Evolutionary conservation across 2,888 invertebrate genomes (phyloP), one percentile per base, ranked within the genome.

Genomic region (Protonemura montana): DNA sequence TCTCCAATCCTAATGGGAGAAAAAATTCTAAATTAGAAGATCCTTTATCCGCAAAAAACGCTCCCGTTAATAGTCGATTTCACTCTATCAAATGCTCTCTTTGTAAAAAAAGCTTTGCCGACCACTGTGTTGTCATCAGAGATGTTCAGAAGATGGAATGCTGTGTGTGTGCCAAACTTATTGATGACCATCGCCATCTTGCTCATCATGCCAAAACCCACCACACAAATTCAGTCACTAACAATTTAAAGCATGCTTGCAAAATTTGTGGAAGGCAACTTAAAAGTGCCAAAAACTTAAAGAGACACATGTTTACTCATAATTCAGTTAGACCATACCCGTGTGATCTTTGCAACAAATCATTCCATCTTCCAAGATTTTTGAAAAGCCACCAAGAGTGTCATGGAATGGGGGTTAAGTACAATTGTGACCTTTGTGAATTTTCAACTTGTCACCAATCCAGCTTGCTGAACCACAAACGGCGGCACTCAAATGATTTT

Each of bases 391-490:
- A 91, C 88, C 89, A 90, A 0, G 91, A 91, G 85, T 88, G 91
- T 0, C 91, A 91, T 89, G 89, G 89, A 0, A 90, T 90, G 0
- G 21, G 87, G 21, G 90, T 90, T 86, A 88, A 85, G 29, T 90
- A 89, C 83, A 87, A 87, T 0, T 90, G 90, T 87, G 90, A 90
- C 29, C 78, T 90, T 3, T 90, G 90, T 87, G 88, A 89, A 7
- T 90, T 90, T 87, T 87, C 89, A 21, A 89, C 90, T 26, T 89
- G 89, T 81, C 90, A 90, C 27, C 90, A 90, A 85, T 89, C 90
- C 27, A 90, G 90, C 85, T 87, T 90, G 30, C 90, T 91, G 13
- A 89, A 91, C 2, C 91, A 91, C 1, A 90, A 91, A 81, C 90
- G 91, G 87, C 91, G 91, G 85, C 91, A 91, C 84, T 90, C 90